Evolutionary conservation across 2,113 vertebrate species (phyloP).

Genomic region (Hippocampus comes): DNA sequence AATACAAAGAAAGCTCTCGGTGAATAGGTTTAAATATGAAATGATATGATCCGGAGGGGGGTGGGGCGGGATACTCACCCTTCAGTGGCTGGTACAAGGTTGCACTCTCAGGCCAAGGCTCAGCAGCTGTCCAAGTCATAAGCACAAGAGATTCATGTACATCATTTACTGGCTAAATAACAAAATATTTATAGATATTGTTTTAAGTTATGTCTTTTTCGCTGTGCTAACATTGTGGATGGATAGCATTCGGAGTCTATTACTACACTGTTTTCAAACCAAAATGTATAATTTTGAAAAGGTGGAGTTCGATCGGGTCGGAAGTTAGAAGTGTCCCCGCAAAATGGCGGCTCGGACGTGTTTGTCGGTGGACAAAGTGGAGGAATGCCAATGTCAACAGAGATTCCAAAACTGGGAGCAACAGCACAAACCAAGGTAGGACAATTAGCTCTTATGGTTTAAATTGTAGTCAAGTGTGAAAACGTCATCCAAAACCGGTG

Average conservation of each 20-base stretch:
- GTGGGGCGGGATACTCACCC: slow-evolving; percentile 46
- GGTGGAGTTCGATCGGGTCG: neutral
- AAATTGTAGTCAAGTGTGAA: too few species aligned
- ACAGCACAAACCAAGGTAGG: neutral
- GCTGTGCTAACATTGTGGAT: neutral
- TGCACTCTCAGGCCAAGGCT: slow-evolving; percentile 79
- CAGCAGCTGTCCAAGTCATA: slow-evolving; percentile 64
- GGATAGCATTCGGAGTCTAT: too few species aligned
- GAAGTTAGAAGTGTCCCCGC: neutral
- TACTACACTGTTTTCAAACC: neutral
- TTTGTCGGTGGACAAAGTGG: neutral
- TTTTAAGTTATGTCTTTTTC: neutral
- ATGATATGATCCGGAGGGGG: neutral
- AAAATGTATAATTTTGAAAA: neutral
- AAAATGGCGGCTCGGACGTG: neutral
- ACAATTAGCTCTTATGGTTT: neutral
- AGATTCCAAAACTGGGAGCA: neutral
- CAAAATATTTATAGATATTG: neutral
- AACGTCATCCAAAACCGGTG: neutral
- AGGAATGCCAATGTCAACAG: neutral
- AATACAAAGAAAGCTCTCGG: neutral
- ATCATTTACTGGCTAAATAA: too few species aligned
- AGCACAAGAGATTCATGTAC: neutral
- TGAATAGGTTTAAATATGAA: neutral
- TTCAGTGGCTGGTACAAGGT: slow-evolving; percentile 74